Percentiles rank a stretch among this genome's conserved stretches.
These are phyloP conservation scores for Corella eumyota DNA, from an alignment of 23 tunicate genomes.

Conservation along the genomic window DNA sequence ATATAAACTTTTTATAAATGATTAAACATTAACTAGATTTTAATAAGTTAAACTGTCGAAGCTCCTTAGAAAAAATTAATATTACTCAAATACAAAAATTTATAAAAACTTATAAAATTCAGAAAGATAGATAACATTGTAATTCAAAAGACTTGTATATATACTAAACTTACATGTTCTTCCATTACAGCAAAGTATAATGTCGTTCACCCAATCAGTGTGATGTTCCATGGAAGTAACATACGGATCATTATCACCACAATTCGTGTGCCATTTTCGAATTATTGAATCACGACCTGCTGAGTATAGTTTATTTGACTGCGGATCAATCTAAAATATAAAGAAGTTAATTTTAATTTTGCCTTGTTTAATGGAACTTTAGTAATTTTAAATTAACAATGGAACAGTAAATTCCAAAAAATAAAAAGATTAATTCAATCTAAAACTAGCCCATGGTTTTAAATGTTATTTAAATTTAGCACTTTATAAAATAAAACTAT, in stretches of 20 bases:
- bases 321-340: slow-evolving; percentile 28
- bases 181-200: slow-evolving; percentile 76
- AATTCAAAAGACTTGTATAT: background rate
- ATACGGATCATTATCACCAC: slow-evolving; percentile 19
- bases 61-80: no score
- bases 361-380: background rate
- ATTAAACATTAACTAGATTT: no score
- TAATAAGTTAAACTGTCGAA: no score
- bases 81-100: no score
- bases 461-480: background rate
- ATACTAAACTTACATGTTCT: slow-evolving; percentile 36
- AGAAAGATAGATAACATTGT: no score
- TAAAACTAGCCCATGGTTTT: background rate
- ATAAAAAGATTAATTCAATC: background rate
- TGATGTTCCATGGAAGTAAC: slow-evolving; percentile 95
- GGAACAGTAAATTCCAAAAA: background rate
- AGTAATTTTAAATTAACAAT: no score
- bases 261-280: slow-evolving; percentile 63
- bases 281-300: slow-evolving; percentile 98
- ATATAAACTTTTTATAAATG: no score
- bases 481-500: background rate
- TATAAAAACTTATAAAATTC: no score
- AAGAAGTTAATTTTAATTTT: background rate
- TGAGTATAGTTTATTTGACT: slow-evolving; percentile 50
- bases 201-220: slow-evolving; percentile 99